Conservation (phyloP, 2,797 vertebrate genomes). For the Dryobates pubescens region DNA sequence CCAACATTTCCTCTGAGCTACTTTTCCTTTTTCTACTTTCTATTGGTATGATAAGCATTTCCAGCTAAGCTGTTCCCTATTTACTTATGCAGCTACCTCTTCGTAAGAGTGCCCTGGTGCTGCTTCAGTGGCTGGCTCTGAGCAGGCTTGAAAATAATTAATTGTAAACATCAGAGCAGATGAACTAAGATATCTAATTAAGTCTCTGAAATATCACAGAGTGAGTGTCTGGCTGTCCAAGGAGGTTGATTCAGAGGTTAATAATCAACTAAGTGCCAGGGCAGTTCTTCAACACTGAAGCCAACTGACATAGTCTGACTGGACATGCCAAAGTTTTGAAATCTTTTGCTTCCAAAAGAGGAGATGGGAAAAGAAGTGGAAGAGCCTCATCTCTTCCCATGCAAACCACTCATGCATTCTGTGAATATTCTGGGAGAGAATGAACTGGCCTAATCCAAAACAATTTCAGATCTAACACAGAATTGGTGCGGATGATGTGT, state of each 20-base stretch:
- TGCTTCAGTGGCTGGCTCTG: background rate
- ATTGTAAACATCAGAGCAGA: background rate
- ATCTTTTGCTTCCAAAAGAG: background rate
- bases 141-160: constrained; percentile 14
- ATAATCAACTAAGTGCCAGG: background rate
- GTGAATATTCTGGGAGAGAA: background rate
- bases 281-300: background rate
- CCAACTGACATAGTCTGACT: background rate
- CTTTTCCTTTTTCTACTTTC: background rate
- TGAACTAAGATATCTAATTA: constrained; percentile 7
- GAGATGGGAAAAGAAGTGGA: background rate
- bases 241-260: constrained; percentile 3
- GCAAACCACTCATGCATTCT: background rate
- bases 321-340: background rate
- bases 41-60: background rate
- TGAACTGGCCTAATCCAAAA: background rate
- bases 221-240: background rate
- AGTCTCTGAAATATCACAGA: constrained; percentile 4
- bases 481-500: background rate
- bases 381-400: background rate
- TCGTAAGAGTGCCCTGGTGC: background rate
- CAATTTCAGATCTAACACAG: background rate
- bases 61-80: background rate
- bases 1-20: background rate
- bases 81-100: background rate